phyloP scores from a whole-genome alignment of 2,113 vertebrate species.

The Platichthys flesus region DNA sequence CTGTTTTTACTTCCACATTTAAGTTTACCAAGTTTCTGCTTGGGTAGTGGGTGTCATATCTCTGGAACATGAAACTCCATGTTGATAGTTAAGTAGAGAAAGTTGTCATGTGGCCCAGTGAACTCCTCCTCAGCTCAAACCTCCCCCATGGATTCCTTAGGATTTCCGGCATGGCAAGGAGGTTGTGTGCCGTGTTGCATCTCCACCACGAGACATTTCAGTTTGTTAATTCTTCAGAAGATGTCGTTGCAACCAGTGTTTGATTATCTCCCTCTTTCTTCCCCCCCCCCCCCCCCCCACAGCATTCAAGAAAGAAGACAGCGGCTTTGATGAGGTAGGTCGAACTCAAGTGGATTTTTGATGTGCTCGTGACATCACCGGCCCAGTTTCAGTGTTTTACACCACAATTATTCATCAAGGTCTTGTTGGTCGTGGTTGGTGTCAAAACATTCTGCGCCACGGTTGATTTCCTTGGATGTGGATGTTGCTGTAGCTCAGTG shows the following conservation, averaged over 20 bases:
- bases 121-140: neutral
- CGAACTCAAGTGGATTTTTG: constrained; percentile 27
- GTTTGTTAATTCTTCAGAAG: constrained; percentile 11
- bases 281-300: constrained; percentile 57
- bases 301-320: constrained; percentile 99
- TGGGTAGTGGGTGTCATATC: neutral
- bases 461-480: constrained; percentile 10
- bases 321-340: constrained; percentile 93
- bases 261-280: constrained; percentile 61
- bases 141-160: constrained; percentile 1
- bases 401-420: constrained; percentile 31
- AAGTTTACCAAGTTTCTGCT: neutral
- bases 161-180: neutral
- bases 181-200: neutral
- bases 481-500: constrained; percentile 30
- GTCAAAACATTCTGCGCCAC: constrained; percentile 49
- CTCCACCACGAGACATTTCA: neutral
- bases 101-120: neutral
- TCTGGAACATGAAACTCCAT: neutral
- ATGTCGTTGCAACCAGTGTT: constrained; percentile 15
- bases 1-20: neutral
- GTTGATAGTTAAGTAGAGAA: neutral
- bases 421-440: constrained; percentile 46
- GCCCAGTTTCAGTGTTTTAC: constrained; percentile 37
- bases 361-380: constrained; percentile 23